A percentile compares a stretch with the other conserved stretches of the same genome.
These are phyloP conservation scores for Stictonetta naevosa DNA, from an alignment of 2,113 vertebrate species.

Conservation along the genomic window DNA sequence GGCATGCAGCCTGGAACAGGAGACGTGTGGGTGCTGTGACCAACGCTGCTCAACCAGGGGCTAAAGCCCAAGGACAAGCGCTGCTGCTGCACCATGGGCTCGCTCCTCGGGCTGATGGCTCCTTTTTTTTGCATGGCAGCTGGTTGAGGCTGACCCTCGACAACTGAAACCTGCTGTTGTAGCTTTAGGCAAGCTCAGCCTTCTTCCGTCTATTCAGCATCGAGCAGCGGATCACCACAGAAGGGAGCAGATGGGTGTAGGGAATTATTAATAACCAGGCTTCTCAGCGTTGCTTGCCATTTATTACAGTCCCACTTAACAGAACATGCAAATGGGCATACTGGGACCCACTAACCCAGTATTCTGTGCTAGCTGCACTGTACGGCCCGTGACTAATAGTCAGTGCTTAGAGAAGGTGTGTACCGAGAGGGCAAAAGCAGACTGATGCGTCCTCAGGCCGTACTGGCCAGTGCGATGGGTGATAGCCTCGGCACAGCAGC, in stretches of 20 bases:
- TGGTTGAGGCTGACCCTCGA: background rate
- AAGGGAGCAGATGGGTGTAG: background rate
- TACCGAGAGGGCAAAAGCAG: background rate
- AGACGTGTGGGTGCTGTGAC: background rate
- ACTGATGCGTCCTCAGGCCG: background rate
- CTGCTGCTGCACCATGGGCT: rapidly evolving
- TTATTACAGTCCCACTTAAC: background rate
- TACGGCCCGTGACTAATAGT: background rate
- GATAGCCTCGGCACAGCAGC: rapidly evolving
- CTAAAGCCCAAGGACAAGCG: background rate
- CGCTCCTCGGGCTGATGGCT: background rate
- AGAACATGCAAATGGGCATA: background rate
- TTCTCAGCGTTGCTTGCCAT: background rate
- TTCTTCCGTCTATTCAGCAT: background rate
- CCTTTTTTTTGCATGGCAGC: background rate
- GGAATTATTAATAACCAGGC: background rate
- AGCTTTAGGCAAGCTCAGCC: background rate
- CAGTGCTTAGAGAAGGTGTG: background rate
- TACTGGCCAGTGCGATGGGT: background rate
- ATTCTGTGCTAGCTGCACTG: background rate
- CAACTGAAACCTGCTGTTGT: background rate
- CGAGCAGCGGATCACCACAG: background rate
- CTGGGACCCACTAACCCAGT: background rate
- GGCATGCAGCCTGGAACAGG: background rate
- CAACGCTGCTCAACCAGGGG: rapidly evolving